Evolutionary conservation across 2,888 invertebrate species (phyloP).

Genomic region (Thysanoteuthis rhombus): DNA sequence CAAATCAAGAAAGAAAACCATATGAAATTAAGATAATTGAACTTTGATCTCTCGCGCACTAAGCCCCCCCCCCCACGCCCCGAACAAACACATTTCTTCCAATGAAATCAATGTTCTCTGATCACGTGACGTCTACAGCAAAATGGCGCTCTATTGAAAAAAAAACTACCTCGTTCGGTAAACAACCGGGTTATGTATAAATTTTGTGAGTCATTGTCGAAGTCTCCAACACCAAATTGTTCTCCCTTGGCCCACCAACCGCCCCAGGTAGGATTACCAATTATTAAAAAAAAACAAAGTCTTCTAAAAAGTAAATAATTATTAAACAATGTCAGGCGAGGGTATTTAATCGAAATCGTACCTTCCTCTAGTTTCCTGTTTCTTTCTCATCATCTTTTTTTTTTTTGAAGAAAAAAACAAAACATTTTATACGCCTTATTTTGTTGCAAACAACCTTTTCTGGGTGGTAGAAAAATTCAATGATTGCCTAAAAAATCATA

Average conservation of each 20-base stretch:
- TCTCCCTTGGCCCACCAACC: not conserved
- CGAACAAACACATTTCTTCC: not conserved
- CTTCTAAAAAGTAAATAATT: not conserved
- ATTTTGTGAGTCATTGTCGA: not conserved
- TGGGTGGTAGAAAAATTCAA: too few species aligned
- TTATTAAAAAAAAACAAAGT: too few species aligned
- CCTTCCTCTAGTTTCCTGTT: too few species aligned
- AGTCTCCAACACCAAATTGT: not conserved
- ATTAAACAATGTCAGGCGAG: not conserved
- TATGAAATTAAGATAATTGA: too few species aligned
- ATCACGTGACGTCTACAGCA: not conserved
- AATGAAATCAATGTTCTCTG: not conserved
- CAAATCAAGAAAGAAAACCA: not conserved
- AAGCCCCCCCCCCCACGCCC: too few species aligned
- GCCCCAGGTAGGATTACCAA: not conserved
- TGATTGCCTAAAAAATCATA: too few species aligned
- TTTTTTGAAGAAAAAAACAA: too few species aligned
- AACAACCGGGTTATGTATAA: not conserved
- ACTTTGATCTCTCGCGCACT: not conserved
- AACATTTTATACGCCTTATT: too few species aligned
- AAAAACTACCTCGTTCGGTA: not conserved
- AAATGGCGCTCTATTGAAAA: constrained; percentile 12
- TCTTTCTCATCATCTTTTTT: too few species aligned
- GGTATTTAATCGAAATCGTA: too few species aligned
- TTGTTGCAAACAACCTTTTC: too few species aligned